Percentiles rank a stretch among this genome's conserved stretches.
These are phyloP conservation scores for Drosophila bunnanda DNA, from an alignment of 2,888 invertebrate species.

Conservation along the genomic window DNA sequence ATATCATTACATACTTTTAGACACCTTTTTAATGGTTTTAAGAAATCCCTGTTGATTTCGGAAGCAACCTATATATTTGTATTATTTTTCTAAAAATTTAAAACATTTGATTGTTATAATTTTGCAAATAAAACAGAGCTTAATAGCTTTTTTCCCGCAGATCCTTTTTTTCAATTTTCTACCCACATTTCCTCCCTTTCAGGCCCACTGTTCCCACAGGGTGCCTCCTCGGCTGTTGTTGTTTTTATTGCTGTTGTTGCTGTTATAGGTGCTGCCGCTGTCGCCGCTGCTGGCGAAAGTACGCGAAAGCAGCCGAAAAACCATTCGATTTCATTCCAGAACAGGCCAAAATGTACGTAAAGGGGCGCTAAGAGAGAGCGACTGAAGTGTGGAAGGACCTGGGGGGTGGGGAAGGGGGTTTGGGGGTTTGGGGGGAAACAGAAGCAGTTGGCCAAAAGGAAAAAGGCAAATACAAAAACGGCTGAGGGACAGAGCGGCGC, in stretches of 20 bases:
- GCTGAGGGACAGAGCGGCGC: slow-evolving; percentile 65
- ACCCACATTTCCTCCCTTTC: not conserved
- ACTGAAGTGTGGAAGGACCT: not conserved
- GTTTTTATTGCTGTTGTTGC: slow-evolving; percentile 12
- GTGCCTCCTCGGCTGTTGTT: slow-evolving; percentile 4
- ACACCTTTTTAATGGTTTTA: not conserved
- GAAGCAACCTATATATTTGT: too few species aligned
- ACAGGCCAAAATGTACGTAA: slow-evolving; percentile 23
- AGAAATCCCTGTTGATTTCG: not conserved
- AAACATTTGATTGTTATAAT: too few species aligned
- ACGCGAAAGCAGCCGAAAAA: slow-evolving; percentile 44
- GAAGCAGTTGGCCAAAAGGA: slow-evolving; percentile 37
- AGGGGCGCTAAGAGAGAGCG: slow-evolving; percentile 3
- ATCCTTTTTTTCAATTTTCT: too few species aligned
- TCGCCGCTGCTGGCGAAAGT: slow-evolving; percentile 25
- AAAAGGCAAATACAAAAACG: slow-evolving; percentile 23
- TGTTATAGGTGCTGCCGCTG: slow-evolving; percentile 25
- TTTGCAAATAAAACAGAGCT: too few species aligned
- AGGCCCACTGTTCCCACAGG: slow-evolving; percentile 4
- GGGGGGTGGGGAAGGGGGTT: not conserved
- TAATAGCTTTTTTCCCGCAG: too few species aligned
- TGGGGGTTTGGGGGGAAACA: not conserved
- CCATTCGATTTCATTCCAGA: slow-evolving; percentile 55
- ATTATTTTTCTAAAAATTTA: not conserved
- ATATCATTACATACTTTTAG: not conserved